Evolutionary conservation across 2,888 invertebrate species (phyloP), one percentile per base, ranked within the genome.

Genomic region (Drosophila trichaetosa): DNA sequence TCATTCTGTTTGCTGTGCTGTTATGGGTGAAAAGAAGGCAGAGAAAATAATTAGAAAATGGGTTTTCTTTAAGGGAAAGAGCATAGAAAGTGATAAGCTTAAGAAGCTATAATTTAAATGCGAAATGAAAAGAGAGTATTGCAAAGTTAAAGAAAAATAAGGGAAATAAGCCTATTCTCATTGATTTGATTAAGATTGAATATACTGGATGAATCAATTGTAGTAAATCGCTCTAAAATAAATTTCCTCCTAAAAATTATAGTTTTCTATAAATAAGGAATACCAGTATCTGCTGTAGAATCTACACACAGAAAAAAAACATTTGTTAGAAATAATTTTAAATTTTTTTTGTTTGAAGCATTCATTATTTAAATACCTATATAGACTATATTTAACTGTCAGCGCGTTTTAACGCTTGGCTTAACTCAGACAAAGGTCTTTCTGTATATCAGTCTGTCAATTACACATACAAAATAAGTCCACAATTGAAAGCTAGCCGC

Each of bases 1-100:
- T 66, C 57, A n/a, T 67, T 69, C 21, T 76, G 69, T 64, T 81
- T 89, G 66, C 94, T 93, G 90, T 94, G 90, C 59, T 89, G 58
- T 36, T 56, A 54, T 24, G 46, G 7, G 24, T 4, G 40, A 11
- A 21, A 24, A 8, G 34, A 10, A 24, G 10, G 51, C 11, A 7
- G 2, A 29, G n/a, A 42, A 16, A 27, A 21, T 0, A 4, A 58
- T 59, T 27, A 46, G 16, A 38, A 21, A 53, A 16, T 10, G 0
- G 6, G 1, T 13, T 51, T 8, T 24, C 7, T 46, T 24, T 4
- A 46, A 13, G 42, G 13, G 3, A 42, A 13, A 21, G 7, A 21
- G 21, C 42, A 4, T 21, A 3, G 21, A 21, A 3, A 21, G 11
- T 1, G 21, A 6, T 11, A 1, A 21, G 6, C 21, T 6, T 21